phyloP scores from a whole-genome alignment of 2,888 invertebrate genomes.

The Dascillus cervinus region DNA sequence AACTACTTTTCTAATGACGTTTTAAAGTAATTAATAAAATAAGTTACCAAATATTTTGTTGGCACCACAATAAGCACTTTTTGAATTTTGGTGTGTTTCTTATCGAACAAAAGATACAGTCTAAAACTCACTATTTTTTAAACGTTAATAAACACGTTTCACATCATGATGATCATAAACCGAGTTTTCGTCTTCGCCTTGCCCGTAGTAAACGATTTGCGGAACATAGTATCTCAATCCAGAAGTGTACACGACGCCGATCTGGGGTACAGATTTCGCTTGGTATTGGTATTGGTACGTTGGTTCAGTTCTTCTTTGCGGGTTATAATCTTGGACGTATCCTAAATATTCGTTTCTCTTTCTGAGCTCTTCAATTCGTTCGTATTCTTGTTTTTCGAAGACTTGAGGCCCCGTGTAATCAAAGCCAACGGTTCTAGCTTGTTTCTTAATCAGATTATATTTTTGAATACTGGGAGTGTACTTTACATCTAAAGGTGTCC shows the following conservation, averaged over 20 bases:
- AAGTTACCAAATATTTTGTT: no score
- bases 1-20: no score
- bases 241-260: constrained; percentile 38
- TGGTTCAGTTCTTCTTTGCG: constrained; percentile 3
- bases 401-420: constrained; percentile 38
- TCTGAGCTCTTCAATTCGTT: constrained; percentile 17
- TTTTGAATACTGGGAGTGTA: constrained; percentile 32
- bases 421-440: constrained; percentile 27
- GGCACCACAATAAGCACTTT: no score
- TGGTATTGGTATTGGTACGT: neutral
- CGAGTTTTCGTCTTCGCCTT: constrained; percentile 32
- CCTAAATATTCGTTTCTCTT: constrained; percentile 3
- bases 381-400: constrained; percentile 37
- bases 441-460: constrained; percentile 28
- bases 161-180: constrained; percentile 35
- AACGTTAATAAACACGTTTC: constrained; percentile 24
- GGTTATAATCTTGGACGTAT: constrained; percentile 2
- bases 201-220: constrained; percentile 29
- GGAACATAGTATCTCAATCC: constrained; percentile 41
- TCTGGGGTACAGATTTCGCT: constrained; percentile 33
- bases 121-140: no score
- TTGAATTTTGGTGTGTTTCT: no score
- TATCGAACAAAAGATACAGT: no score
- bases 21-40: no score
- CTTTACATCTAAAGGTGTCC: constrained; percentile 36